A percentile compares a stretch with the other conserved stretches of the same genome.
These are phyloP conservation scores for Cygnus atratus DNA, from an alignment of 2,113 vertebrate species.

Conservation along the genomic window DNA sequence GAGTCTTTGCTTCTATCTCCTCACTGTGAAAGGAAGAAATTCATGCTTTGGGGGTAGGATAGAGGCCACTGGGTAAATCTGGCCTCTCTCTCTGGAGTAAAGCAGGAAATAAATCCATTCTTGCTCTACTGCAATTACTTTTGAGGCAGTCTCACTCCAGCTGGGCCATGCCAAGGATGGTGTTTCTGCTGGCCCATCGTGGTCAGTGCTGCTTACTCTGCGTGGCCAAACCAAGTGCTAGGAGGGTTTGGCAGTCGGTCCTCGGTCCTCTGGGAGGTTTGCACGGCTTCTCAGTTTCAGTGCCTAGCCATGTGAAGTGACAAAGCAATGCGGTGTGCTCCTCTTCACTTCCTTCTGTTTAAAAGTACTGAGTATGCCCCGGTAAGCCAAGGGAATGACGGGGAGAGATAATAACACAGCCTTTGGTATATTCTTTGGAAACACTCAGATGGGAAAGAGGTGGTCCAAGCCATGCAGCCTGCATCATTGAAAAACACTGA, in stretches of 20 bases:
- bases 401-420: constrained; percentile 31
- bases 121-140: background rate
- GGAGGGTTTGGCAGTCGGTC: background rate
- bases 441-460: background rate
- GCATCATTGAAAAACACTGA: constrained; percentile 40
- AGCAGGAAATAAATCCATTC: constrained; percentile 15
- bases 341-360: background rate
- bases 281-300: background rate
- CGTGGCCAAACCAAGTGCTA: background rate
- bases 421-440: constrained; percentile 30
- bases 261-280: background rate
- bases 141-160: background rate
- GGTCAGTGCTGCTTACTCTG: background rate
- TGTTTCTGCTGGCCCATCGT: background rate
- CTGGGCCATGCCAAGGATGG: background rate
- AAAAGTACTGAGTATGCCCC: background rate
- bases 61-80: constrained; percentile 7
- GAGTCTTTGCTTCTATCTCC: background rate
- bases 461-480: constrained; percentile 29
- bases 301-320: background rate
- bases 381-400: background rate
- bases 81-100: background rate
- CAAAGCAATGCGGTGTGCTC: background rate
- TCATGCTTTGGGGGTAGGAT: background rate
- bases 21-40: background rate